These are phyloP conservation scores for Chinchilla lanigera DNA, from an alignment of 2,113 vertebrate species.

Conservation along the genomic window DNA sequence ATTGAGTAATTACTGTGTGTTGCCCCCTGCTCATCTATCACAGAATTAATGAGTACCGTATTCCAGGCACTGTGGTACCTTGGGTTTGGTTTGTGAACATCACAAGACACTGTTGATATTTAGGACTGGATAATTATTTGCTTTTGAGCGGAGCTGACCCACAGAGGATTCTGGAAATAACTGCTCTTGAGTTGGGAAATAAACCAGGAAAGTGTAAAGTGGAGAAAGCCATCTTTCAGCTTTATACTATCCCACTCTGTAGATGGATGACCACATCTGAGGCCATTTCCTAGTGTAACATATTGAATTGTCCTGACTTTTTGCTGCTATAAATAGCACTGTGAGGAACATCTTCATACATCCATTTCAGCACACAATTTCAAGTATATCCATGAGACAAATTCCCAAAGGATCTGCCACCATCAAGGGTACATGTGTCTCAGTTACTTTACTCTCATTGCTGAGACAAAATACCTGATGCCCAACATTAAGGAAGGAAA, in stretches of 20 bases:
- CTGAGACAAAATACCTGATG: too few relatives aligned
- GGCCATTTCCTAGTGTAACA: neutral
- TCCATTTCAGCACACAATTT: neutral
- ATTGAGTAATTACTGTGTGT: neutral
- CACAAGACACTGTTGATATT: neutral
- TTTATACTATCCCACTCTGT: rapidly evolving
- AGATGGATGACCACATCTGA: neutral
- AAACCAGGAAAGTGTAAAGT: neutral
- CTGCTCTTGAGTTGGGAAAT: neutral
- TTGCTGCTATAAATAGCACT: neutral
- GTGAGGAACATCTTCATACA: neutral
- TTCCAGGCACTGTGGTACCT: neutral
- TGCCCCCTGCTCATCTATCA: neutral
- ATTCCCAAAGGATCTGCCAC: neutral
- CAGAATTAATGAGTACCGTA: neutral
- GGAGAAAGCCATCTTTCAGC: neutral
- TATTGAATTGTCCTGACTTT: neutral
- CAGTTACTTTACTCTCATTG: too few relatives aligned
- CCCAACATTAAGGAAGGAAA: too few relatives aligned
- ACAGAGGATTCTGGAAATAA: neutral
- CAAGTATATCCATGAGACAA: neutral
- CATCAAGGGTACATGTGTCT: neutral
- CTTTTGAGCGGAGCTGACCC: neutral
- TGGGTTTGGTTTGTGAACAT: neutral
- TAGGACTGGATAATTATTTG: neutral